Conservation (phyloP, 2,113 vertebrate genomes). For the Euleptes europaea region DNA sequence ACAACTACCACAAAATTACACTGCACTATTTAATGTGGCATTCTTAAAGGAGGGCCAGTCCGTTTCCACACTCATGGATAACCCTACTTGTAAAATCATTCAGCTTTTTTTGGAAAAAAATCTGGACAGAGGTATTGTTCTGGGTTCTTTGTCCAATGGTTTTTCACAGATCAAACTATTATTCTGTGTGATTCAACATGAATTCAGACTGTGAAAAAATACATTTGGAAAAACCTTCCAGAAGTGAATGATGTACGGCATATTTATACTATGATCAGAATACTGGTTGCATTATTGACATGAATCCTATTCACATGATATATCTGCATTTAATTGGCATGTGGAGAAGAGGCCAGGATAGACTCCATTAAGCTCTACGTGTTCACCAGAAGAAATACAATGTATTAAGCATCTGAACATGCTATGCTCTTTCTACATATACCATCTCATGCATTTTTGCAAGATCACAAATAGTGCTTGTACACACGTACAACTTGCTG, state of each 20-base stretch:
- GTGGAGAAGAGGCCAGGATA: neutral
- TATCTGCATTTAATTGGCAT: neutral
- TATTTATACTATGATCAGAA: neutral
- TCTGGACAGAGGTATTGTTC: neutral
- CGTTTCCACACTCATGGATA: neutral
- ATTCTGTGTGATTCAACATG: neutral
- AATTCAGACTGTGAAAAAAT: neutral
- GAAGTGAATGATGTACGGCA: neutral
- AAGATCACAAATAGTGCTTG: no score
- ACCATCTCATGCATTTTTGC: no score
- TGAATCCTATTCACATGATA: neutral
- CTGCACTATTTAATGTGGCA: neutral
- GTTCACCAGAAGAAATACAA: neutral
- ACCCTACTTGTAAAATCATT: neutral
- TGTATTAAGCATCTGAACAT: neutral
- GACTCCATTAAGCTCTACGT: neutral
- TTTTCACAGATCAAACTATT: neutral
- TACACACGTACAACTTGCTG: no score
- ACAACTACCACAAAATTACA: neutral
- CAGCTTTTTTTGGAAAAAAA: no score
- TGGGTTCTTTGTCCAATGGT: neutral
- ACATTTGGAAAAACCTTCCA: neutral
- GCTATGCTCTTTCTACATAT: neutral
- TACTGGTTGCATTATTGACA: neutral
- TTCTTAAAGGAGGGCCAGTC: rapidly evolving